Evolutionary conservation across 2,797 vertebrate genomes (phyloP).

Genomic region (Mus spretus): DNA sequence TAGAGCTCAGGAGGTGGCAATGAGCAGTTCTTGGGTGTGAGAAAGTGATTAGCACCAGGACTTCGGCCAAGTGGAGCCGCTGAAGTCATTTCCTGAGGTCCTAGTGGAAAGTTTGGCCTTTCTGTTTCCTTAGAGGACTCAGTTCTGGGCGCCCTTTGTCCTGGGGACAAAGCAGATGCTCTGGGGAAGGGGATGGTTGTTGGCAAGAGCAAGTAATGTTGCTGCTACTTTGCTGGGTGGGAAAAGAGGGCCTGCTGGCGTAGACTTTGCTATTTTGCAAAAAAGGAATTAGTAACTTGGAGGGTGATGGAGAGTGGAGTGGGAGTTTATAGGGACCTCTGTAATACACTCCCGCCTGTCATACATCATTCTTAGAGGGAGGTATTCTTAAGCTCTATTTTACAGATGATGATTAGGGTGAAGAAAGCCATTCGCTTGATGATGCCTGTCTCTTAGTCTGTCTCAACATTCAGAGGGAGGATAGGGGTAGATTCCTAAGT

Average conservation of each 20-base stretch:
- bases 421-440: background rate
- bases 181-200: background rate
- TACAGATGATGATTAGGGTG: background rate
- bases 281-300: background rate
- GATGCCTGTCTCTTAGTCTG: background rate
- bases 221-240: background rate
- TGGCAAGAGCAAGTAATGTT: background rate
- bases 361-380: background rate
- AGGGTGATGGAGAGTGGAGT: background rate
- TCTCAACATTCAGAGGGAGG: background rate
- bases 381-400: background rate
- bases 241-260: background rate
- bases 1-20: slow-evolving; percentile 50
- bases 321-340: background rate
- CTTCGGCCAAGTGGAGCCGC: slow-evolving; percentile 55
- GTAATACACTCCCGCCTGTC: rapidly evolving
- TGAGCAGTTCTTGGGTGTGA: slow-evolving; percentile 69
- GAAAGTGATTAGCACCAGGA: slow-evolving; percentile 80
- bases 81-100: slow-evolving; percentile 75
- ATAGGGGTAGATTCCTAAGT: background rate
- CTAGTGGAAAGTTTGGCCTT: background rate
- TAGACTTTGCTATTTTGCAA: background rate
- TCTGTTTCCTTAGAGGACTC: slow-evolving; percentile 37
- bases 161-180: slow-evolving; percentile 16
- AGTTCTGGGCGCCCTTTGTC: slow-evolving; percentile 64